Conservation (phyloP, 2,113 vertebrate genomes). For the Phylloscopus trochilus region DNA sequence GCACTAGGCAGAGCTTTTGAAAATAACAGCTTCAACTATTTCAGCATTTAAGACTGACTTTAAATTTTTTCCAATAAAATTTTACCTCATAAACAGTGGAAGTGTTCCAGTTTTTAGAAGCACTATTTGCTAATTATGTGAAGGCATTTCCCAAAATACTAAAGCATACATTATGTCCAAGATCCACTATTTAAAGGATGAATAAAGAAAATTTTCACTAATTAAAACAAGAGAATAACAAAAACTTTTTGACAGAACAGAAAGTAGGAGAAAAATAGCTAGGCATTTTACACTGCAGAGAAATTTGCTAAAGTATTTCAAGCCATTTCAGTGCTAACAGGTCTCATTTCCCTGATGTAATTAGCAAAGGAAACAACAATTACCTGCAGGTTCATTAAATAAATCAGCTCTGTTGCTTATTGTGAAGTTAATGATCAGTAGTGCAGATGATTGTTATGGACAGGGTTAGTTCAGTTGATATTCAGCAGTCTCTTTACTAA, state of each 20-base stretch:
- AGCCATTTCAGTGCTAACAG: conserved; percentile 47
- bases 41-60: background rate
- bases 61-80: background rate
- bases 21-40: background rate
- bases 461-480: conserved; percentile 14
- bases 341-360: conserved; percentile 59
- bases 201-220: background rate
- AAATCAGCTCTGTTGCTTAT: conserved; percentile 60
- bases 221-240: background rate
- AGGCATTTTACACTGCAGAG: conserved; percentile 32
- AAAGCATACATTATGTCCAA: background rate
- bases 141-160: background rate
- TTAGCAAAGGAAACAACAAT: conserved; percentile 69
- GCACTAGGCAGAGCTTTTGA: background rate
- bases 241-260: background rate
- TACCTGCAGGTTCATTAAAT: conserved; percentile 67
- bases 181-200: background rate
- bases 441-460: conserved; percentile 50
- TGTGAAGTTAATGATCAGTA: conserved; percentile 69
- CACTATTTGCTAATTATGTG: background rate
- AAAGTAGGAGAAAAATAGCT: background rate
- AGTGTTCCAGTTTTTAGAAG: background rate
- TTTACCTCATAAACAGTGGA: background rate
- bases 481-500: background rate
- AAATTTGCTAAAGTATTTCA: conserved; percentile 23